phyloP scores from a whole-genome alignment of 2,888 invertebrate species.

The Chloroclystis v-ata region DNA sequence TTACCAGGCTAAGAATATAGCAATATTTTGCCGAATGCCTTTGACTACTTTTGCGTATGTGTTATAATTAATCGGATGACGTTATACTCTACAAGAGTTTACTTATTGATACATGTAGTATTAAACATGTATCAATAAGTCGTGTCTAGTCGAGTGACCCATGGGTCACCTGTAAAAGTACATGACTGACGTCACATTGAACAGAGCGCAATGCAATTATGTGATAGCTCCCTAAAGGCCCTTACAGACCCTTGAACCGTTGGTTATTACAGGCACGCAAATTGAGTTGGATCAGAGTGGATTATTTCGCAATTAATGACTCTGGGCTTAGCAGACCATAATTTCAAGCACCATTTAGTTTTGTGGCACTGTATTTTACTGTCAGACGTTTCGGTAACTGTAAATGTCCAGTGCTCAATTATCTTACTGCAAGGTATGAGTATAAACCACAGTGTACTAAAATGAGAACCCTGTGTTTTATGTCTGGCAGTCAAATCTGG shows the following conservation, averaged over 20 bases:
- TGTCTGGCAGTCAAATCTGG: background rate
- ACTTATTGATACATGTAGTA: too few species aligned
- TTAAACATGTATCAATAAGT: too few species aligned
- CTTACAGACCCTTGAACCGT: conserved; percentile 18
- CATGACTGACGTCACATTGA: conserved; percentile 23
- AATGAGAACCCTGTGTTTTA: background rate
- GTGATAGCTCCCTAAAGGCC: conserved; percentile 25
- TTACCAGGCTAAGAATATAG: too few species aligned
- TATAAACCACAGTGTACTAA: background rate
- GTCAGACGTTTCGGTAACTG: conserved; percentile 9
- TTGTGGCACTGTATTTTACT: conserved; percentile 16
- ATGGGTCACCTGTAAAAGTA: conserved; percentile 2
- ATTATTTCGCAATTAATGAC: conserved; percentile 23
- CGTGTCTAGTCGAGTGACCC: background rate
- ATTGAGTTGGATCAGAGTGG: conserved; percentile 26
- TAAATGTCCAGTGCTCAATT: conserved; percentile 1
- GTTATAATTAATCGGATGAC: too few species aligned
- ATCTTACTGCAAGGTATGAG: background rate
- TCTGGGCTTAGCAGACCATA: conserved; percentile 19
- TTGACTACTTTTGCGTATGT: too few species aligned
- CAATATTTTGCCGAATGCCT: too few species aligned
- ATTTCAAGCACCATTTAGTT: conserved; percentile 18
- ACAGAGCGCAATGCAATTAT: conserved; percentile 25
- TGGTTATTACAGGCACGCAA: conserved; percentile 26
- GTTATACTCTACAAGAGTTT: too few species aligned